phyloP scores from a whole-genome alignment of 1,140 invertebrate species.

The Himalopsyche phryganea region DNA sequence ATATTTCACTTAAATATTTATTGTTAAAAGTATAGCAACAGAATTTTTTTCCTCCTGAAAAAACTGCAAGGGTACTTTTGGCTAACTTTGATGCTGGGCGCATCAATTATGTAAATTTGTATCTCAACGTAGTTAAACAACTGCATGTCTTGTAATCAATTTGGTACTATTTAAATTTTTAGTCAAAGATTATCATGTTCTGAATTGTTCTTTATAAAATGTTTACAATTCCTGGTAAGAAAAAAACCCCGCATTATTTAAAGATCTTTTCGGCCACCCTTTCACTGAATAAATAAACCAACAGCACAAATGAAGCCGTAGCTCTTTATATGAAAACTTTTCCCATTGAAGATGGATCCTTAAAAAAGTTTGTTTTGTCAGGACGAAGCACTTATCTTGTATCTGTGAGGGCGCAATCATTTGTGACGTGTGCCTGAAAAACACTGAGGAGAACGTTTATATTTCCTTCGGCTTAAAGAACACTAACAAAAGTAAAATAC shows the following conservation, averaged over 20 bases:
- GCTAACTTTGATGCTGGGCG: too few species aligned
- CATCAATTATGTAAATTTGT: too few species aligned
- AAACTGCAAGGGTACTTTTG: too few species aligned
- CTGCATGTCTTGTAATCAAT: too few species aligned
- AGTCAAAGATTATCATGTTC: too few species aligned
- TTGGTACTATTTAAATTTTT: too few species aligned
- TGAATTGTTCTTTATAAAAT: too few species aligned
- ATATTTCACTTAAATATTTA: too few species aligned
- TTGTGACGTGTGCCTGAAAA: slow-evolving; percentile 9
- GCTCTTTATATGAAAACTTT: slow-evolving; percentile 9
- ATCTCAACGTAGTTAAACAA: too few species aligned
- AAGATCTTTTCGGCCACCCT: slow-evolving; percentile 2
- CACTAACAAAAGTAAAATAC: neutral
- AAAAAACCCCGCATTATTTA: neutral
- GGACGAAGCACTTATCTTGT: slow-evolving; percentile 20
- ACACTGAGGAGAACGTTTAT: neutral
- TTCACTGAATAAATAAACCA: slow-evolving; percentile 11
- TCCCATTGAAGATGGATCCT: slow-evolving; percentile 14
- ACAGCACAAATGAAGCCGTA: slow-evolving; percentile 14
- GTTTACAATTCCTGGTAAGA: neutral
- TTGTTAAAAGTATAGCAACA: too few species aligned
- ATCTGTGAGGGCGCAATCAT: slow-evolving; percentile 14
- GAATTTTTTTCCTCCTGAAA: too few species aligned
- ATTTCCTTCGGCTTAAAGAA: neutral
- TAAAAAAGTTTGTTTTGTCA: slow-evolving; percentile 24